Conservation (phyloP, 2,113 vertebrate genomes). For the Psammodynastes pulverulentus region DNA sequence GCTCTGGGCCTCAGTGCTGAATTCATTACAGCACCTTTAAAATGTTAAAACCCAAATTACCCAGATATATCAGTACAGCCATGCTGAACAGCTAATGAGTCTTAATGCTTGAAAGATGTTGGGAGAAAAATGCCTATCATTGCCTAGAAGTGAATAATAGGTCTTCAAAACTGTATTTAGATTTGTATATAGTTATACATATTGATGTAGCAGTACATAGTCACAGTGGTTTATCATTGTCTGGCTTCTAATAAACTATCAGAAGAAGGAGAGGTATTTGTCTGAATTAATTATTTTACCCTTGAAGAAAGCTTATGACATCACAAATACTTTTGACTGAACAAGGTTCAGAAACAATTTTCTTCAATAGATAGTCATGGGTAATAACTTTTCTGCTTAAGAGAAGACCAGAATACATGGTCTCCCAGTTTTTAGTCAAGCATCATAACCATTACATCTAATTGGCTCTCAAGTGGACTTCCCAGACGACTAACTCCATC, state of each 20-base stretch:
- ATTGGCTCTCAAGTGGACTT: not conserved
- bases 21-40: not conserved
- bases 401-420: not conserved
- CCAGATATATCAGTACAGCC: not conserved
- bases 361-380: not conserved
- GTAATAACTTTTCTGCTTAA: not conserved
- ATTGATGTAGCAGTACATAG: not conserved
- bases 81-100: conserved; percentile 1
- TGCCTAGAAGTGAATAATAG: not conserved
- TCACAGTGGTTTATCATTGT: conserved; percentile 26
- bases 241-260: conserved; percentile 17
- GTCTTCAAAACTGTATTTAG: conserved; percentile 15
- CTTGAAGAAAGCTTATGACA: not conserved
- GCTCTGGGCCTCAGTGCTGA: not conserved
- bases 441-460: not conserved
- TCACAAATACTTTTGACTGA: not conserved
- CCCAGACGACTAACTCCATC: not conserved
- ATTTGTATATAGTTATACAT: conserved; percentile 8
- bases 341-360: not conserved
- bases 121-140: not conserved
- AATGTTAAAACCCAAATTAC: not conserved
- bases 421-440: not conserved
- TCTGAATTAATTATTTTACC: not conserved
- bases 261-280: not conserved
- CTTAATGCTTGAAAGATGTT: not conserved